A percentile compares a stretch with the other conserved stretches of the same genome.
phyloP scores from a whole-genome alignment of 2,113 vertebrate species.

The Aegotheles bennettii region DNA sequence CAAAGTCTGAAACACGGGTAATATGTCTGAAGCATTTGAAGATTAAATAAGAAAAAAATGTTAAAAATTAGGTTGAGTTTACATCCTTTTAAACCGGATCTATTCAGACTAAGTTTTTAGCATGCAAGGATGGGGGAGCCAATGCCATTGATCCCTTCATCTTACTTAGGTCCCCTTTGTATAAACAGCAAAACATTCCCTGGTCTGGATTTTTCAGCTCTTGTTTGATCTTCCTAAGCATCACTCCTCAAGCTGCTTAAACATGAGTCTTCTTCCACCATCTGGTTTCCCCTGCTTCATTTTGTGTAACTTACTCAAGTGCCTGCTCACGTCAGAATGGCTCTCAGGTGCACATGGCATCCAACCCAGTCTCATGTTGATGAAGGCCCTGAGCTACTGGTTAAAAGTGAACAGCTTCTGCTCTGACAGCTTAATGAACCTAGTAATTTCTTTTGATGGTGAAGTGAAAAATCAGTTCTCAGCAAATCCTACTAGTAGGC shows the following conservation, averaged over 20 bases:
- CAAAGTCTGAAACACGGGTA: neutral
- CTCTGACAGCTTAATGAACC: neutral
- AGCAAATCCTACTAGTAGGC: neutral
- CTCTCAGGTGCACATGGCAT: rapidly evolving
- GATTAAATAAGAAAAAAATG: neutral
- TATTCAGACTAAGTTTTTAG: neutral
- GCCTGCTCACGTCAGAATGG: rapidly evolving
- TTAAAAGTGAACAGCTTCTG: neutral
- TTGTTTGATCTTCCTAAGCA: neutral
- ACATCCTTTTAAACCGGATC: neutral
- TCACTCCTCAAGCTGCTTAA: neutral
- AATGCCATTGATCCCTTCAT: neutral
- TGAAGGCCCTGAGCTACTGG: neutral
- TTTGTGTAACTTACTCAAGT: neutral
- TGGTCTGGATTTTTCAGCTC: neutral
- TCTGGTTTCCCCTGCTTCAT: neutral
- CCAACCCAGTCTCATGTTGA: neutral
- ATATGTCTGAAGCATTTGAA: neutral
- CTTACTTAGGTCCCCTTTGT: neutral
- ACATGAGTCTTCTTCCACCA: neutral
- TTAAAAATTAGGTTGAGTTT: neutral
- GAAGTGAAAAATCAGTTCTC: neutral
- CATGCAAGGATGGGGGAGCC: neutral
- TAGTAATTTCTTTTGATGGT: neutral
- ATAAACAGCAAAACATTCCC: neutral